A percentile compares a stretch with the other conserved stretches of the same genome.
Evolutionary conservation across 2,113 vertebrate genomes (phyloP).

Genomic region (Psilopsiagon aurifrons): DNA sequence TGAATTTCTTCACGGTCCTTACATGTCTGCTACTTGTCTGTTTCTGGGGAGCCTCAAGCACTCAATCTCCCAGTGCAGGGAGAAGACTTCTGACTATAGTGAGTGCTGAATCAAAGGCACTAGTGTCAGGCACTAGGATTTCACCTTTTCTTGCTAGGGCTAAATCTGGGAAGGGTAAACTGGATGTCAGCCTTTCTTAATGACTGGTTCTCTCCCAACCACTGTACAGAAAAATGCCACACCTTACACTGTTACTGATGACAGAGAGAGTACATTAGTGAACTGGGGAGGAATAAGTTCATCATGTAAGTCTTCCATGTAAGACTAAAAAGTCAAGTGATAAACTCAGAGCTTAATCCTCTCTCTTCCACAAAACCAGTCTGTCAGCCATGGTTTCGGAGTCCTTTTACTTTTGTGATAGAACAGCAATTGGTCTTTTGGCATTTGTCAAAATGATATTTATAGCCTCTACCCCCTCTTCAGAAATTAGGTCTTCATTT

Average conservation of each 20-base stretch:
- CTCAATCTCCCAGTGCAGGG: neutral
- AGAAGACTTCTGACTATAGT: neutral
- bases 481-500: neutral
- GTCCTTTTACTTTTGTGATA: neutral
- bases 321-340: neutral
- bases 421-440: neutral
- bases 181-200: neutral
- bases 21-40: neutral
- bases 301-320: neutral
- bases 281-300: neutral
- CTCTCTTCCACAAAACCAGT: neutral
- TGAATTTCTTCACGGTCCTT: neutral
- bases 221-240: fast-evolving
- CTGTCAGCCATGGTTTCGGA: neutral
- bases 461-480: neutral
- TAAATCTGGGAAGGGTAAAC: neutral
- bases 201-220: fast-evolving
- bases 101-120: neutral
- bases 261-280: neutral
- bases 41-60: neutral
- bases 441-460: neutral
- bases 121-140: neutral
- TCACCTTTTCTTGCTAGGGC: neutral
- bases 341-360: neutral
- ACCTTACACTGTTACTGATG: neutral